These are phyloP conservation scores for Neotoxoptera formosana DNA, from an alignment of 1,140 invertebrate genomes.

Conservation along the genomic window DNA sequence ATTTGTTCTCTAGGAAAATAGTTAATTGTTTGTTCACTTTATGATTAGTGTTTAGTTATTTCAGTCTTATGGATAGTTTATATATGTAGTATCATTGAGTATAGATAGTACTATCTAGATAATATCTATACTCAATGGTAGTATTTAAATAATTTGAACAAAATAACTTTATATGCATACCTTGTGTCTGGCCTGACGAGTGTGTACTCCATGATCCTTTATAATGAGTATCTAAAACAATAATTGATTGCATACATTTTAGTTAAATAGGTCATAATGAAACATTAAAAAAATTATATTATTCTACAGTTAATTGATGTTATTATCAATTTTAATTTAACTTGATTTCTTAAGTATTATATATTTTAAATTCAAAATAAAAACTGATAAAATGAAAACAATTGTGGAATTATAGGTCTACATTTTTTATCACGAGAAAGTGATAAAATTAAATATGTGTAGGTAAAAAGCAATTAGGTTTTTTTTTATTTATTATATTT, in stretches of 20 bases:
- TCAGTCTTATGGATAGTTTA: too few species aligned
- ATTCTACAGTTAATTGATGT: not conserved
- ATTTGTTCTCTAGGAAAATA: not conserved
- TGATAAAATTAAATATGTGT: not conserved
- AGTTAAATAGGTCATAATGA: not conserved
- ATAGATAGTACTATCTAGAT: too few species aligned
- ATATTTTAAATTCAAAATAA: not conserved
- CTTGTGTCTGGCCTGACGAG: constrained; percentile 68
- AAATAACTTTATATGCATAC: constrained; percentile 63
- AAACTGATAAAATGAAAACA: not conserved
- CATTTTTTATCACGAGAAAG: not conserved
- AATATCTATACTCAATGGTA: too few species aligned
- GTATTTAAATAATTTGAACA: not conserved
- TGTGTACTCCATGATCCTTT: constrained; percentile 73
- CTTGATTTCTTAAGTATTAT: not conserved
- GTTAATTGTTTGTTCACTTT: not conserved
- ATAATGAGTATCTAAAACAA: constrained; percentile 71
- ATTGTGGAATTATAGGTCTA: not conserved
- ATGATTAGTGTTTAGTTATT: not conserved
- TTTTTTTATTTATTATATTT: not conserved
- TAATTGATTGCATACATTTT: not conserved
- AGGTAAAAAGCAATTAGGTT: not conserved
- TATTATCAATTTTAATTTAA: not conserved
- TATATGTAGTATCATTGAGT: too few species aligned
- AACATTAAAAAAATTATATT: not conserved